These are phyloP conservation scores for Laothoe populi DNA, from an alignment of 2,888 invertebrate genomes.

Conservation along the genomic window DNA sequence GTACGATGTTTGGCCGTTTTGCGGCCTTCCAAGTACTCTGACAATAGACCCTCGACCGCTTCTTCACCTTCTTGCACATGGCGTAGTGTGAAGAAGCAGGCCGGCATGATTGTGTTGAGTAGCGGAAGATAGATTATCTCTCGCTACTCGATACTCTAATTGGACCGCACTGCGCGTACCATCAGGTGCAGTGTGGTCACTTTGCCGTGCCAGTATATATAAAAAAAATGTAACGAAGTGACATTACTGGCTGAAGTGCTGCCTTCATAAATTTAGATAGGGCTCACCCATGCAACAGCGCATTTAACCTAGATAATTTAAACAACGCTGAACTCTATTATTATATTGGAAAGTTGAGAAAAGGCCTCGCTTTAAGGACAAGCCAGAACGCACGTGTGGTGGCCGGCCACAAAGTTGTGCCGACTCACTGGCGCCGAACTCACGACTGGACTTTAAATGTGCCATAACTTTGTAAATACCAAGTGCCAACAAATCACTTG, in stretches of 20 bases:
- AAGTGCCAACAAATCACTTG: constrained; percentile 37
- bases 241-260: not conserved
- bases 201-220: too few relatives aligned
- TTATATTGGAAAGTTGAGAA: constrained; percentile 36
- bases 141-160: too few relatives aligned
- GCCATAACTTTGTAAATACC: constrained; percentile 31
- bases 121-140: too few relatives aligned
- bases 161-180: too few relatives aligned
- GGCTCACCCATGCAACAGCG: not conserved
- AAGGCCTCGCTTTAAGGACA: constrained; percentile 36
- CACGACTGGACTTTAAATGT: constrained; percentile 31
- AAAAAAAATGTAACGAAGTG: too few relatives aligned
- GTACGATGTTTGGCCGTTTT: too few relatives aligned
- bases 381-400: constrained; percentile 38
- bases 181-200: too few relatives aligned
- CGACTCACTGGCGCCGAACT: constrained; percentile 44
- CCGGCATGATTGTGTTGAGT: too few relatives aligned
- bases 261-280: not conserved
- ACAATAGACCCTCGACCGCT: too few relatives aligned
- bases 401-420: constrained; percentile 37
- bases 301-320: not conserved
- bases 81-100: too few relatives aligned
- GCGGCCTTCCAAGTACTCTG: too few relatives aligned
- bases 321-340: not conserved
- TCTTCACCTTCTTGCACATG: too few relatives aligned